Base-by-base conservation (phyloP, 2,888 invertebrate species). In the Phanerotoma sp. region DNA sequence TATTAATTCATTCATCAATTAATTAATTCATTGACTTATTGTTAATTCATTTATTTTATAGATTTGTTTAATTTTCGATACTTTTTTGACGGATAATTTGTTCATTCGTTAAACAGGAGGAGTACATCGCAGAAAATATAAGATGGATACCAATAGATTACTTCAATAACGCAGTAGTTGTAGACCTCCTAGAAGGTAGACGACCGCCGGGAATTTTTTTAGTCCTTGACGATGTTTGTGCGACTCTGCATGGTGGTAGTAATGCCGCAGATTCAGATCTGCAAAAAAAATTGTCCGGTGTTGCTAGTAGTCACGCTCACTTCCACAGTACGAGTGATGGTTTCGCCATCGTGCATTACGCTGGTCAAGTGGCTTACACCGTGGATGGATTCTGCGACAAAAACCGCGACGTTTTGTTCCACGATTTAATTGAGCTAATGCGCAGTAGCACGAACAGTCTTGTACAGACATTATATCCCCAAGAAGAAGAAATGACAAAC, bases 111-210 rank as follows among this genome's bases (percentile, higher is more conserved):
- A 21, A 48, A 47, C 72, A 86, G 84, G 86, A 86, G 70, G 86
- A 86, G 67, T 86, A 86, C 73, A 80, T 84, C 6, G 78, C 81
- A 52, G 86, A 87, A 74, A 84, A 84, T 47, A 86, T 87, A 55
- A 79, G 82, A 64, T 87, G 87, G 87, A 83, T 81, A 5, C 80
- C 84, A 16, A 85, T 87, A 60, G 83, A 85, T 11, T 87, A 84
- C 72, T 87, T 87, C 78, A 86, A 87, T 78, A 87, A 87, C 69
- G 71, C 75, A 2, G 55, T 86, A 45, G 86, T 87, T 6, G 87
- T 86, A 69, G 86, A 86, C 63, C 75, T 87, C 60, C 85, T 87
- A 48, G 87, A 87, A 70, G 79, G 78, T 28, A 82, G 82, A 66
- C 79, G 80, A 30, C 84, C 85, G 4, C 84, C 85, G 1, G 87